Conservation (phyloP, 2,888 invertebrate species). For the Phyllotreta cruciferae region DNA sequence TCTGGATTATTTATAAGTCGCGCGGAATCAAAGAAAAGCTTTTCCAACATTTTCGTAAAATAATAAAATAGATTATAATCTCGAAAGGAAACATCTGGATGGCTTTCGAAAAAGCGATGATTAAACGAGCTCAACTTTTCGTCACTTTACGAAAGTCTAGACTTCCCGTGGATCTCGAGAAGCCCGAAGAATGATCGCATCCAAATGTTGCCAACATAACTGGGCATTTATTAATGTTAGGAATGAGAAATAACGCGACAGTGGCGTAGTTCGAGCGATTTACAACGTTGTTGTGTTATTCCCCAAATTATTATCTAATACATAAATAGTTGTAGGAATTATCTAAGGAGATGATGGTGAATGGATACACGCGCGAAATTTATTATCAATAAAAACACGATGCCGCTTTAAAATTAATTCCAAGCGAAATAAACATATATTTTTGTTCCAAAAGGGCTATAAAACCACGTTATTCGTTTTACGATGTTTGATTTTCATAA, state of each 20-base stretch:
- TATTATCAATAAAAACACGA: too few relatives aligned
- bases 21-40: background rate
- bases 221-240: conserved; percentile 51
- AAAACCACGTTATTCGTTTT: conserved; percentile 23
- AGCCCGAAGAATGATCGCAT: conserved; percentile 44
- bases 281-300: too few relatives aligned
- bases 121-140: conserved; percentile 7
- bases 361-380: too few relatives aligned
- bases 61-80: conserved; percentile 13
- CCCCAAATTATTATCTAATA: too few relatives aligned
- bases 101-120: conserved; percentile 14
- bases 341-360: too few relatives aligned
- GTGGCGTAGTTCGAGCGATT: background rate
- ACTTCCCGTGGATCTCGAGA: conserved; percentile 18
- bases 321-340: too few relatives aligned
- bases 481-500: conserved; percentile 36
- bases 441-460: conserved; percentile 15
- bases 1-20: too few relatives aligned
- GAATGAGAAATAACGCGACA: conserved; percentile 12
- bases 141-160: conserved; percentile 13
- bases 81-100: conserved; percentile 10
- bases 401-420: too few relatives aligned
- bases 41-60: conserved; percentile 9
- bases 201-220: conserved; percentile 54
- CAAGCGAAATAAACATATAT: conserved; percentile 7